phyloP scores from a whole-genome alignment of 2,797 vertebrate species.

The Nasua narica region DNA sequence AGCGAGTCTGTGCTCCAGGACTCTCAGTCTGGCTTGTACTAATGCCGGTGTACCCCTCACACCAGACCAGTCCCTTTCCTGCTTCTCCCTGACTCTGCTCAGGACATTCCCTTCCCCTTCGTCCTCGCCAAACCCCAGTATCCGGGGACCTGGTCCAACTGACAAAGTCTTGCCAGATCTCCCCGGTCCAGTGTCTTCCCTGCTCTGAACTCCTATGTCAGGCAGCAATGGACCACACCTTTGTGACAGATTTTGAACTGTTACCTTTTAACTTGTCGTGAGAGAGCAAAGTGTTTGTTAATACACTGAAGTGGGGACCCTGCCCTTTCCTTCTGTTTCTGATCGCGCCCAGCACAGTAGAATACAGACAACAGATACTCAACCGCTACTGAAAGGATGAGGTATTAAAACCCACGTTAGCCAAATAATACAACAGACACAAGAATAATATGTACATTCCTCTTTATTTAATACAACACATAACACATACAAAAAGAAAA shows the following conservation, averaged over 20 bases:
- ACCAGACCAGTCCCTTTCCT: neutral
- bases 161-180: neutral
- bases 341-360: neutral
- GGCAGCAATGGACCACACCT: neutral
- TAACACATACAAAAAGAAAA: constrained; percentile 81
- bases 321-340: neutral
- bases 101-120: neutral
- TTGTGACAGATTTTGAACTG: neutral
- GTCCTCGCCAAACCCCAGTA: neutral
- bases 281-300: neutral
- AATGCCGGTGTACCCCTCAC: neutral
- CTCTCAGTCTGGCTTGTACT: neutral
- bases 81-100: neutral
- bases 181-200: neutral
- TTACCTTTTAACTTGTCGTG: neutral
- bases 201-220: neutral
- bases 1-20: neutral
- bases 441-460: constrained; percentile 83
- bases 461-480: constrained; percentile 88
- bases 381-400: neutral
- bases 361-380: neutral
- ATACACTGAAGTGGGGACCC: neutral
- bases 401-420: neutral
- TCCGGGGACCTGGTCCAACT: neutral
- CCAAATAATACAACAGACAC: constrained; percentile 61